Conservation (phyloP, 2,113 vertebrate genomes). For the Rafetus swinhoei region DNA sequence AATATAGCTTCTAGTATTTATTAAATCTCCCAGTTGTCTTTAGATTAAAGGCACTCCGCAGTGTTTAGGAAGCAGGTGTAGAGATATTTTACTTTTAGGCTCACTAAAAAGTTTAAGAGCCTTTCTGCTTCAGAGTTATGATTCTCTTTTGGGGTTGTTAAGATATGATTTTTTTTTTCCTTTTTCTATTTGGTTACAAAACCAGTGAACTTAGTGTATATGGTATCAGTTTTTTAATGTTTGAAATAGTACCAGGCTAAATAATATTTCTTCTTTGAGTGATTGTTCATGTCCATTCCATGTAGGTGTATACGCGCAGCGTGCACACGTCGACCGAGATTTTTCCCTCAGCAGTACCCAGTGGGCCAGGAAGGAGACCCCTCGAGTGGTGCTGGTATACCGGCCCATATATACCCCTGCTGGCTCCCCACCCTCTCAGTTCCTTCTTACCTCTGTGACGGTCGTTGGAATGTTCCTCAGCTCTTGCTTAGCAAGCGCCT, state of each 20-base stretch:
- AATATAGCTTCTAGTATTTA: background rate
- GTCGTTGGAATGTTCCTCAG: no score
- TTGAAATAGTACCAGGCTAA: background rate
- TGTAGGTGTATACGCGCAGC: no score
- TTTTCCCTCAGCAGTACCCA: no score
- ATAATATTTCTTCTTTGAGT: background rate
- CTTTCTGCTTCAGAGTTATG: background rate
- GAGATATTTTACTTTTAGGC: background rate
- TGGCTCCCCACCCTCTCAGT: no score
- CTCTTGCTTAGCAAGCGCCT: no score
- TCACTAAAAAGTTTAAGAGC: background rate
- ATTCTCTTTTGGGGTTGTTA: slow-evolving; percentile 8
- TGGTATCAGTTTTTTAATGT: background rate
- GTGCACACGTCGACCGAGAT: no score
- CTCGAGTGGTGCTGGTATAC: no score
- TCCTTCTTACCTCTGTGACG: no score
- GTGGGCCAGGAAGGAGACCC: no score
- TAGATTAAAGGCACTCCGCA: background rate
- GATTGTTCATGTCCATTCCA: no score
- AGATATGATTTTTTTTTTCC: background rate
- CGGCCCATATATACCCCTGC: no score
- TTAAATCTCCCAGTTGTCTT: background rate
- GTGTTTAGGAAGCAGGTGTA: background rate
- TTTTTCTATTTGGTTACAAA: no score
- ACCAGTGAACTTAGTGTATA: background rate